Percentiles rank a stretch among this genome's conserved stretches.
Conservation (phyloP, 2,888 invertebrate genomes). For the Drosophila vallismaia region DNA sequence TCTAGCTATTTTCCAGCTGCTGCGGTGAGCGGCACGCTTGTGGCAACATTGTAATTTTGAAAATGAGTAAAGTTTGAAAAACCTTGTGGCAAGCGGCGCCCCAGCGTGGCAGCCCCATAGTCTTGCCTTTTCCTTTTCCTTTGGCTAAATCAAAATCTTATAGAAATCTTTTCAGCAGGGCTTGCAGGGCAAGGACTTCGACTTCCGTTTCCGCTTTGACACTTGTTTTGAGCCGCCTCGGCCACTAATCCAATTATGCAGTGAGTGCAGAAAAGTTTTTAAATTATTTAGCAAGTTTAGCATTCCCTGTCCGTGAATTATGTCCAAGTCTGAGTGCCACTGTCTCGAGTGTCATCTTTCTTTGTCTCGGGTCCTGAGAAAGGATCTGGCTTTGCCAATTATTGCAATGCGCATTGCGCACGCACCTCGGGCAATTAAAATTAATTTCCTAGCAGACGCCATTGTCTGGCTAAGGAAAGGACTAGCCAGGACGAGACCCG, state of each 20-base stretch:
- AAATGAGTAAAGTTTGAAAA: slow-evolving; percentile 82
- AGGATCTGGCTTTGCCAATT: slow-evolving; percentile 63
- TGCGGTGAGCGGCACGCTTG: slow-evolving; percentile 69
- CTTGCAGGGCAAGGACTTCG: slow-evolving; percentile 19
- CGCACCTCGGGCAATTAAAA: slow-evolving; percentile 66
- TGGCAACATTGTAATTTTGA: slow-evolving; percentile 82
- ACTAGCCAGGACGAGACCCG: slow-evolving; percentile 32
- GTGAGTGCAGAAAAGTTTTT: slow-evolving; percentile 67
- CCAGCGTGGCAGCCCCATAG: neutral
- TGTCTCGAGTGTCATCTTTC: slow-evolving; percentile 75
- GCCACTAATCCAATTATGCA: slow-evolving; percentile 60
- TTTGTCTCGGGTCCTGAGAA: slow-evolving; percentile 56
- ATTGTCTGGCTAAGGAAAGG: slow-evolving; percentile 48
- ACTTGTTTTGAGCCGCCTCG: slow-evolving; percentile 65
- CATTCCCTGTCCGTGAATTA: slow-evolving; percentile 49
- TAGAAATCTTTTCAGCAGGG: slow-evolving; percentile 55
- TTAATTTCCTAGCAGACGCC: slow-evolving; percentile 61
- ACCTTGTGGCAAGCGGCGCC: slow-evolving; percentile 63
- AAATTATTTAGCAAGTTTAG: slow-evolving; percentile 66
- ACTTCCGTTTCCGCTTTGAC: slow-evolving; percentile 77
- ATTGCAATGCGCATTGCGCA: slow-evolving; percentile 50
- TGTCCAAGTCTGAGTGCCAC: slow-evolving; percentile 39
- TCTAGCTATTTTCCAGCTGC: slow-evolving; percentile 58
- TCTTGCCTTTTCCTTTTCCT: neutral
- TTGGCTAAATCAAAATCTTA: slow-evolving; percentile 73